A percentile compares a stretch with the other conserved stretches of the same genome.
These are phyloP conservation scores for Erebia aethiops DNA, from an alignment of 2,888 invertebrate species.

Conservation along the genomic window DNA sequence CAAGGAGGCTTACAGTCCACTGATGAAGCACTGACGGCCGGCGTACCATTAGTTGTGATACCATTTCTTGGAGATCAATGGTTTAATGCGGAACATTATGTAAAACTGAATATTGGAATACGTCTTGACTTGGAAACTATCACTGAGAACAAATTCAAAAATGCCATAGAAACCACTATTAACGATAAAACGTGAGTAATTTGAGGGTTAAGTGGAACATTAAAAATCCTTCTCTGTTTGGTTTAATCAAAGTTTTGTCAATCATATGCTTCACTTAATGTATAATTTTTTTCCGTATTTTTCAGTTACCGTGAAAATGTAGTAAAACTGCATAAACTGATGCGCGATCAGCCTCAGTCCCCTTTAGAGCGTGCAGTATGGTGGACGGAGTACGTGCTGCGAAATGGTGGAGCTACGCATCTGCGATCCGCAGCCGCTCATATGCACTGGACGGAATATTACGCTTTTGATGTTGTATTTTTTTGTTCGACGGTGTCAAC, in stretches of 20 bases:
- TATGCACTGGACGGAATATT: slow-evolving; percentile 21
- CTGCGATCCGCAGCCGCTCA: slow-evolving; percentile 36
- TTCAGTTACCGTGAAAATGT: slow-evolving; percentile 43
- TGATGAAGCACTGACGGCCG: slow-evolving; percentile 64
- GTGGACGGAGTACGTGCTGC: slow-evolving; percentile 45
- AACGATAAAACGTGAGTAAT: slow-evolving; percentile 44
- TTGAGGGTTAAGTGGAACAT: background rate
- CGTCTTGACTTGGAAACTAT: slow-evolving; percentile 47
- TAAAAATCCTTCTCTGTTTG: background rate
- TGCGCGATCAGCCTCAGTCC: slow-evolving; percentile 40
- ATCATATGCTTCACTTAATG: background rate
- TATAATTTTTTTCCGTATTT: slow-evolving; percentile 12
- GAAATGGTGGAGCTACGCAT: slow-evolving; percentile 41
- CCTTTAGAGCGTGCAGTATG: slow-evolving; percentile 41
- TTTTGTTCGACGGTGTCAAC: background rate
- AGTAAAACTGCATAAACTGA: slow-evolving; percentile 29
- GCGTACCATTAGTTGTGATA: slow-evolving; percentile 62
- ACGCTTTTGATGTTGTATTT: slow-evolving; percentile 5
- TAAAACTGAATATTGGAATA: slow-evolving; percentile 51
- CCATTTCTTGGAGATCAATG: slow-evolving; percentile 68
- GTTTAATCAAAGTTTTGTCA: no score
- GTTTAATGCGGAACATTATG: slow-evolving; percentile 55
- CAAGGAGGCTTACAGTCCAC: slow-evolving; percentile 71
- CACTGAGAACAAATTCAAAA: slow-evolving; percentile 44
- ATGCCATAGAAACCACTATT: slow-evolving; percentile 46